Conservation (phyloP, 2,888 invertebrate genomes). For the Podabrus alpinus region DNA sequence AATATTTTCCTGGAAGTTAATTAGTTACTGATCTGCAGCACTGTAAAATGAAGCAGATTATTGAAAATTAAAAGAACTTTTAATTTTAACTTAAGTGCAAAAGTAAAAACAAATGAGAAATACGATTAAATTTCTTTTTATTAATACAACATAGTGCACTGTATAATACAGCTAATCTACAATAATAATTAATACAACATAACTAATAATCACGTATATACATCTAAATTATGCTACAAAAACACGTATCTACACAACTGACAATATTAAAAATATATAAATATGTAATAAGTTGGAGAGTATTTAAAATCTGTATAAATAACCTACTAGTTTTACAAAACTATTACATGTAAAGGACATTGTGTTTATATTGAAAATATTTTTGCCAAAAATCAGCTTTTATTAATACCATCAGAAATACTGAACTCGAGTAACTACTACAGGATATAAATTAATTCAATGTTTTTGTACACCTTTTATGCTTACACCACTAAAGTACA, state of each 20-base stretch:
- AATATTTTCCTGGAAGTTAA: too few relatives aligned
- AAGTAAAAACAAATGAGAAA: not conserved
- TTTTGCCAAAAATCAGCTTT: conserved; percentile 2
- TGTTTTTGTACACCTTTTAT: conserved; percentile 2
- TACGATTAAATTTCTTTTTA: conserved; percentile 11
- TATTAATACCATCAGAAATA: conserved; percentile 21
- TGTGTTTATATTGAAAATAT: not conserved
- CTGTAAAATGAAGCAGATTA: too few relatives aligned
- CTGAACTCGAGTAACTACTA: conserved; percentile 7
- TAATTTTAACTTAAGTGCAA: too few relatives aligned
- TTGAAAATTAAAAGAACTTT: too few relatives aligned
- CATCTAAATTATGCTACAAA: conserved; percentile 25
- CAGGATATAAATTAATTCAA: not conserved
- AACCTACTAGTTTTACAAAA: conserved; percentile 3
- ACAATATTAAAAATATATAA: conserved; percentile 32
- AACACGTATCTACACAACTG: conserved; percentile 26
- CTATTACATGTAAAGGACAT: conserved; percentile 1
- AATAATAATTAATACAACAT: conserved; percentile 25
- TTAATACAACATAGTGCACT: conserved; percentile 29
- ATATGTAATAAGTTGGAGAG: conserved; percentile 19
- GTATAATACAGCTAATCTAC: conserved; percentile 26
- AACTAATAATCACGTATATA: conserved; percentile 30
- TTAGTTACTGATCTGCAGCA: too few relatives aligned
- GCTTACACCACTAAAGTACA: not conserved
- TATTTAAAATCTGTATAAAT: conserved; percentile 22